Evolutionary conservation across 2,113 vertebrate species (phyloP).

Genomic region (Sylvicapra grimmia): DNA sequence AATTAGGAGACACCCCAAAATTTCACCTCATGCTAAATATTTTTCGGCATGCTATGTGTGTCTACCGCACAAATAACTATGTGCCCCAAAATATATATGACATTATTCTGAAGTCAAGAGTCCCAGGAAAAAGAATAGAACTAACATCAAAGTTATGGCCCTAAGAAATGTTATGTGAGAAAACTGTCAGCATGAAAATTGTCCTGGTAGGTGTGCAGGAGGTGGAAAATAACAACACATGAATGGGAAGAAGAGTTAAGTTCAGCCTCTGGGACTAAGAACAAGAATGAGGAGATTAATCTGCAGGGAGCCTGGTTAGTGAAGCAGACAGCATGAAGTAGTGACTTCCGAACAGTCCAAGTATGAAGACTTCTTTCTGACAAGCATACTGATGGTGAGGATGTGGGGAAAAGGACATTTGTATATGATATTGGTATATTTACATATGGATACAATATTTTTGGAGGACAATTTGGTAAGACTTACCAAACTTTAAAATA

Average conservation of each 20-base stretch:
- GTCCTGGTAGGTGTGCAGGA: neutral
- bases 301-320: neutral
- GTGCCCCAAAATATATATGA: neutral
- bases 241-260: neutral
- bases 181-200: neutral
- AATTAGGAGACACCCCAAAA: neutral
- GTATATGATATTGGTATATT: neutral
- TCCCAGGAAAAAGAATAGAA: neutral
- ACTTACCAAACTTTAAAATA: neutral
- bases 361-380: neutral
- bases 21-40: neutral
- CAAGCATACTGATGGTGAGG: neutral
- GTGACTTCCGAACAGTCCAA: neutral
- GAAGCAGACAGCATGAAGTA: neutral
- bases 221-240: neutral
- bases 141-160: neutral
- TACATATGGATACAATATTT: neutral
- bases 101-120: neutral
- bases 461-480: neutral
- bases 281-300: neutral
- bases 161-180: neutral
- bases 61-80: neutral
- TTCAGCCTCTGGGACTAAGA: neutral
- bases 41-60: neutral
- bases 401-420: neutral